Conservation (phyloP, 2,888 invertebrate species). For the Tachina grossa region DNA sequence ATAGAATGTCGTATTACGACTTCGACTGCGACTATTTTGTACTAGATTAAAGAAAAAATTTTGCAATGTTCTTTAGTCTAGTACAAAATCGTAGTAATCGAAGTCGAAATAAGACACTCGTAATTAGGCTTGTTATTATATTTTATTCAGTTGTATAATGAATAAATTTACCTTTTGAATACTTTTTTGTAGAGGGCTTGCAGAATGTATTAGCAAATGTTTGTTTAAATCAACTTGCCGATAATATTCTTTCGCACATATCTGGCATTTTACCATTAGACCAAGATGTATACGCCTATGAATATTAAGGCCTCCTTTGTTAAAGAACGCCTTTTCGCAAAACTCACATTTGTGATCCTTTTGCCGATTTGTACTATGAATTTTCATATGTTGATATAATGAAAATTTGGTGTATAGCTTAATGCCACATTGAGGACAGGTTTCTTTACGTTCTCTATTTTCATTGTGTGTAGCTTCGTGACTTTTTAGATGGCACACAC, state of each 20-base stretch:
- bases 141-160: neutral
- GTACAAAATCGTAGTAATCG: too few relatives aligned
- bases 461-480: slow-evolving; percentile 68
- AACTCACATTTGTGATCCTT: slow-evolving; percentile 66
- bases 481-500: slow-evolving; percentile 48
- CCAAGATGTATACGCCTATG: slow-evolving; percentile 66
- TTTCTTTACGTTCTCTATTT: slow-evolving; percentile 61
- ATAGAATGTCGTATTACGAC: too few relatives aligned
- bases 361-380: slow-evolving; percentile 70
- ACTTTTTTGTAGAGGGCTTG: neutral
- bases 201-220: slow-evolving; percentile 47
- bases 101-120: too few relatives aligned
- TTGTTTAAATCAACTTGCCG: slow-evolving; percentile 52
- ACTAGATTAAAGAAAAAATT: too few relatives aligned
- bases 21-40: too few relatives aligned
- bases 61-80: too few relatives aligned
- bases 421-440: slow-evolving; percentile 49
- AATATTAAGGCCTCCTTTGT: slow-evolving; percentile 72
- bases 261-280: slow-evolving; percentile 47
- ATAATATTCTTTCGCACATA: slow-evolving; percentile 57
- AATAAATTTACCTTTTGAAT: slow-evolving; percentile 13
- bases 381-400: slow-evolving; percentile 69
- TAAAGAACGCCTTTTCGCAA: slow-evolving; percentile 71
- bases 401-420: slow-evolving; percentile 35
- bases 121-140: neutral